Base-by-base conservation (phyloP, 2,113 vertebrate genomes). In the Aramus guarauna region DNA sequence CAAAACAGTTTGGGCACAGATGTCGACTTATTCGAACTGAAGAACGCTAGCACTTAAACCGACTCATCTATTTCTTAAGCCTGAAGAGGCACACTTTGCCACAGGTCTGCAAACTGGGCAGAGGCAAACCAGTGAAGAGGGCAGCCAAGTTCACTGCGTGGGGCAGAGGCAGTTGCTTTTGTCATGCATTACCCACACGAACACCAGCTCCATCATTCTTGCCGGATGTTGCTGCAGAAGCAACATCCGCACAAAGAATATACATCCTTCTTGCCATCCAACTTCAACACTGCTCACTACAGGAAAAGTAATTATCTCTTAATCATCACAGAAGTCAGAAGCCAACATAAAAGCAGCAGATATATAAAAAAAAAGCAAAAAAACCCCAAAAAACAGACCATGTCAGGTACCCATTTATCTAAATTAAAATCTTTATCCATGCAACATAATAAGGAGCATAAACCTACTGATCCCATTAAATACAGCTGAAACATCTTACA, bases 401-500 rank as follows among this genome's bases (percentile, higher is more conserved):
- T 32, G 80, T 55, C 80, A 94, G 53, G 37, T 56, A 75, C 37
- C n/a, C 41, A 43, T 88, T 95, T 96, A 97, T 95, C 92, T 92
- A 94, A 92, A 95, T 96, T 66, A 89, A 96, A 89, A 91, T 95
- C 84, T 80, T 82, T 66, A 85, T 50, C 86, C 37, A 5, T 89
- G 95, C 86, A 94, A 37, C 0, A 0, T 94, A 78, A 76, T 79
- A 85, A 91, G 77, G 58, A 85, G 53, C 69, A 82, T 69, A 94
- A 90, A 90, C 66, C 43, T 82, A 50, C 52, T 82, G 80, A 97
- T 87, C 73, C 37, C 52, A 82, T 97, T 92, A 96, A 96, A 87
- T 36, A 89, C 27, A 92, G 62, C 60, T 88, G 62, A 78, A 94
- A 94, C 69, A 91, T 94, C 83, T 96, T 79, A 58, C n/a, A 78